Conservation (phyloP, 2,797 vertebrate genomes). For the Pantherophis vulpinus region DNA sequence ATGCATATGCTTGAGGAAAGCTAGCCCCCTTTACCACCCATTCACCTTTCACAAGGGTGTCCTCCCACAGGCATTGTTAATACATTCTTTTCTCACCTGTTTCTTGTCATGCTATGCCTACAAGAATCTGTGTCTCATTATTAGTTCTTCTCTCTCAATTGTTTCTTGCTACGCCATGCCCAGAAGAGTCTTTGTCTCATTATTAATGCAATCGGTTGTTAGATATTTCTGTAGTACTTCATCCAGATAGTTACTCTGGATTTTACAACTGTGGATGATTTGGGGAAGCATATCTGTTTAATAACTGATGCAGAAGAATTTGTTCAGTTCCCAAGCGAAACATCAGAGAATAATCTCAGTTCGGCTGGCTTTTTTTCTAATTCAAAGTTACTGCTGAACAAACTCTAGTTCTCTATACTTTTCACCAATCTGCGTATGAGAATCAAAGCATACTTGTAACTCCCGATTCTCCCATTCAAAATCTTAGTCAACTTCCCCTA, state of each 20-base stretch:
- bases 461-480: background rate
- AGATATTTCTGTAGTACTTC: background rate
- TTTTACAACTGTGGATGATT: background rate
- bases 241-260: background rate
- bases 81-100: background rate
- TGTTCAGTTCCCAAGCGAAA: background rate
- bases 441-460: background rate
- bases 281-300: background rate
- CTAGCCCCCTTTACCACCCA: background rate
- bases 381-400: background rate
- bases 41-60: background rate
- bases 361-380: fast-evolving
- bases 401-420: background rate
- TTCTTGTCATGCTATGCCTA: too few species aligned
- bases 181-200: background rate
- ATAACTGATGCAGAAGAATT: background rate
- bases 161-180: background rate
- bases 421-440: background rate
- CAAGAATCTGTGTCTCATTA: background rate
- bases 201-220: background rate
- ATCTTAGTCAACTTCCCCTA: too few species aligned
- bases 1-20: background rate
- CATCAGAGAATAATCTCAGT: background rate
- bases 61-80: background rate
- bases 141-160: background rate